Evolutionary conservation across 2,888 invertebrate genomes (phyloP), one percentile per base, ranked within the genome.

Genomic region (Mesorhabditis spiculigera): DNA sequence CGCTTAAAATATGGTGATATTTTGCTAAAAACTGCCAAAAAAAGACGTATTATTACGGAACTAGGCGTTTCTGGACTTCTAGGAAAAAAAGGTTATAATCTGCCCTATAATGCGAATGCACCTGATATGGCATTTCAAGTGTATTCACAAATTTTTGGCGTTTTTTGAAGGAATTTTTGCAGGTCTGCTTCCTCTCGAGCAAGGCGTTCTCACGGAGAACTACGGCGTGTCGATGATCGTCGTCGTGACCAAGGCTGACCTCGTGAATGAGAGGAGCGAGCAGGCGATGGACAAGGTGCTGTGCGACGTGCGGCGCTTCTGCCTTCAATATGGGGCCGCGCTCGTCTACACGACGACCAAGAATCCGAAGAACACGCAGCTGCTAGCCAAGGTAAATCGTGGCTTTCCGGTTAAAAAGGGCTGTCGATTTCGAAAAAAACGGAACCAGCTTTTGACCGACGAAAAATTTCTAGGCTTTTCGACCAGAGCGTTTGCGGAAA

Each of bases 181-280:
- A 13, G 78, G 74, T 50, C 68, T 82, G 42, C 73, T 83, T 13
- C 80, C 79, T 5, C 76, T 81, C 4, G 83, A 83, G 62, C 73
- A 76, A 61, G 79, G 79, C 66, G 79, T 83, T 13, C 76, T 85
- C 5, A 72, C 70, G 6, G 82, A 85, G 68, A 85, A 83, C 64
- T 75, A 73, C 66, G 85, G 85, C 43, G 82, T 77, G 5, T 74
- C 79, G 13, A 73, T 82, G 28, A 72, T 84, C 63, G 81, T 85
- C 5, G 82, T 82, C 4, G 70, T 85, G 42, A 85, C 85, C 4
- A 85, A 85, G 69, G 77, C 79, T 43, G 85, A 85, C 71, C 65
- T 80, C 6, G 75, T 77, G 78, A 65, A 69, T 13, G 77, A 78
- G 4, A 58, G 81, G 43, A 71, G 70, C 28, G 77, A 78, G 50